Base-by-base conservation (phyloP, 2,888 invertebrate species). In the Drosophila ochracea region DNA sequence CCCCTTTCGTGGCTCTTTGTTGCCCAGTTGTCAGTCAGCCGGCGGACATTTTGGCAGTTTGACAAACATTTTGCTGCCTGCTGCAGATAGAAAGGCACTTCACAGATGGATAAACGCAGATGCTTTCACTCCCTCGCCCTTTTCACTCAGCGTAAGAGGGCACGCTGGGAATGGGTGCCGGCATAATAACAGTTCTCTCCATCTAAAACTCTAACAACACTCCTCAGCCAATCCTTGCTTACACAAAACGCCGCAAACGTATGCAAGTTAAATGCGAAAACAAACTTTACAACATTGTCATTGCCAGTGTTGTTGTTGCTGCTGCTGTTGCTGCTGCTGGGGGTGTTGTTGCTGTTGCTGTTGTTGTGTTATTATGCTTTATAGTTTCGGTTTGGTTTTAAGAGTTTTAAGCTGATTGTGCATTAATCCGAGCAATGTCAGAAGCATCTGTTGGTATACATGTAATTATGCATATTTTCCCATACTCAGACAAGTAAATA, bases 21-120 rank as follows among this genome's bases (percentile, higher is more conserved):
- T 49, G 25, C 64, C 47, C n/a, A 41, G 49, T 41, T 37, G 72
- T 49, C 66, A 62, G 69, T 71, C 73, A 68, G 57, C 53, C 67
- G 69, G 67, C 82, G 74, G 79, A 80, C 82, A 82, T 82, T 82
- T 76, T 80, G 76, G 80, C 83, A 82, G 76, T 79, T 82, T 80
- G 80, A 83, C 83, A 83, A 80, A 80, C 83, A 83, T 80, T 83
- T 80, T 78, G 65, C 82, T 79, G 82, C 68, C 82, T 73, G 66
- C 66, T 69, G 63, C 73, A 79, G 82, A 73, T 73, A 59, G 54
- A 65, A 76, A 65, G 68, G 47, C 68, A 68, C 78, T 77, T 78
- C 62, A 57, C 68, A 68, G 62, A 54, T 72, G 73, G 60, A 57
- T 64, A 78, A 73, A 47, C 82, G 62, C 74, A 68, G 65, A 73